Percentiles rank a stretch among this genome's conserved stretches.
These are phyloP conservation scores for Ariolimax columbianus DNA, from an alignment of 2,888 invertebrate species.

Conservation along the genomic window DNA sequence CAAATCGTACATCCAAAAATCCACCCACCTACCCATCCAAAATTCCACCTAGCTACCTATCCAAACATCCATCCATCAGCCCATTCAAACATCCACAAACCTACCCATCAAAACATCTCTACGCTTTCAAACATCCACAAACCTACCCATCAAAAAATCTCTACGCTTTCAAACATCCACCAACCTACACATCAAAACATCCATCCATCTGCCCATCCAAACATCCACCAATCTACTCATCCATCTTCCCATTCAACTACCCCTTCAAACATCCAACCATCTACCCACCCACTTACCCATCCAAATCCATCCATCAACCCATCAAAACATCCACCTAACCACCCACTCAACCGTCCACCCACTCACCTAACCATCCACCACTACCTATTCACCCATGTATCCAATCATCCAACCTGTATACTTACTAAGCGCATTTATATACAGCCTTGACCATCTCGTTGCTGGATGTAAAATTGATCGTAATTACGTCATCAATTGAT, in stretches of 20 bases:
- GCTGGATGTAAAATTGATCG: neutral
- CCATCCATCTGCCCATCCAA: neutral
- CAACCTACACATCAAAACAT: neutral
- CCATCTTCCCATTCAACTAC: no score
- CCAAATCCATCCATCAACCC: neutral
- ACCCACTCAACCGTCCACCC: neutral
- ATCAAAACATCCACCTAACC: neutral
- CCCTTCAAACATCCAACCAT: neutral
- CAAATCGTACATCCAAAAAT: no score
- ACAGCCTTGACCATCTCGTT: constrained; percentile 32
- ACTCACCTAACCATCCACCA: neutral
- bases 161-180: neutral
- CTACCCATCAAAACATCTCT: no score
- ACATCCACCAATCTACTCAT: neutral
- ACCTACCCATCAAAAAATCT: neutral
- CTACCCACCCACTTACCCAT: neutral
- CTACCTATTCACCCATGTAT: neutral
- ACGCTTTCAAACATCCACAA: no score
- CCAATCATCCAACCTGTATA: neutral
- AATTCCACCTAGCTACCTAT: no score
- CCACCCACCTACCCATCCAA: no score
- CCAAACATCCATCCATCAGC: no score
- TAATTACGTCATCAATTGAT: neutral
- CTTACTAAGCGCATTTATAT: constrained; percentile 41
- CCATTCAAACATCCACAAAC: no score